Base-by-base conservation (phyloP, 2,797 vertebrate species). In the Oreochromis mossambicus region DNA sequence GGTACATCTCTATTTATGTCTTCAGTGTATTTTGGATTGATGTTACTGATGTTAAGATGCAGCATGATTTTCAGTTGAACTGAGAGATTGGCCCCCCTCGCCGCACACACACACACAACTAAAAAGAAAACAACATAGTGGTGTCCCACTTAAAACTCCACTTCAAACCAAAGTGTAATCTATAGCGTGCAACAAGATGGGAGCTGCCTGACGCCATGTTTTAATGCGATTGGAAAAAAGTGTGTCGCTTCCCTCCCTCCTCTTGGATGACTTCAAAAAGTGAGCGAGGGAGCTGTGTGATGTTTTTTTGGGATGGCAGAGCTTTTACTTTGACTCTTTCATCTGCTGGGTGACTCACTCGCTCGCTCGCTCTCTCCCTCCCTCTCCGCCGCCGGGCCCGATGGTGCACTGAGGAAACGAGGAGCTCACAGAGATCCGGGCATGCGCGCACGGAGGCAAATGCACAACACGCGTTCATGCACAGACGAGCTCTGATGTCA, bases 241-340 rank as follows among this genome's bases (percentile, higher is more conserved):
- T 93, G 93, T 94, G 94, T 94, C 92, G 86, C 88, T 93, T 93
- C 92, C 92, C 94, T 94, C 93, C 94, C 92, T 94, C 91, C 91
- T 92, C 89, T 95, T 90, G 91, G 93, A 94, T 77, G 92, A 95
- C 94, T 95, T 95, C 92, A 94, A 94, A 94, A 94, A 93, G 90
- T 92, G 93, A 92, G 92, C 90, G 87, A 92, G 92, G 91, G 91
- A 95, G 87, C 93, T 78, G 93, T 94, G 94, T 95, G 95, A 94
- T 95, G 93, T 94, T 94, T 94, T 66, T 94, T 94, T 91, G 91
- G 94, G 94, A 94, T 84, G 88, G 90, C 91, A 90, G 78, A 94
- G 93, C 91, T 90, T 95, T 94, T 93, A 94, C 94, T 94, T 91
- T 93, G 93, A 94, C 95, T 94, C 95, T 96, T 95, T 95, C 94